A percentile compares a stretch with the other conserved stretches of the same genome.
These are phyloP conservation scores for Drosophila elegans DNA, from an alignment of 1,140 invertebrate species.

Conservation along the genomic window DNA sequence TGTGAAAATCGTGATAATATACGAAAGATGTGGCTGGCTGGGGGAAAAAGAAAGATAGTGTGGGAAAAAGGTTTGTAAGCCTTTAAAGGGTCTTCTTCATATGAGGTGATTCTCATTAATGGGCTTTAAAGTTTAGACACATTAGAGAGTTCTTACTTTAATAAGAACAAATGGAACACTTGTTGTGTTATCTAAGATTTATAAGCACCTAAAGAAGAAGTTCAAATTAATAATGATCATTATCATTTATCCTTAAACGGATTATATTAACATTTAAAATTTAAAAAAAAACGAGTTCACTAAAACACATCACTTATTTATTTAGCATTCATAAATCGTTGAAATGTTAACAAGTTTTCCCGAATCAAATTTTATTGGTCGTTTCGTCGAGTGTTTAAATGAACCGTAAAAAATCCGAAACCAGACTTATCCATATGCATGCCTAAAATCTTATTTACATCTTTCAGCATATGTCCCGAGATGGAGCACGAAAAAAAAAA, in stretches of 20 bases:
- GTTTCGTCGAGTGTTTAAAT: slow-evolving; percentile 41
- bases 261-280: no score
- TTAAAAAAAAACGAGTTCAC: no score
- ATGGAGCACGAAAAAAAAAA: slow-evolving; percentile 36
- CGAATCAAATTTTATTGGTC: slow-evolving; percentile 31
- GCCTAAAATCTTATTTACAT: slow-evolving; percentile 14
- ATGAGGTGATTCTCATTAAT: slow-evolving; percentile 33
- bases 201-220: no score
- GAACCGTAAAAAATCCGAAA: slow-evolving; percentile 42
- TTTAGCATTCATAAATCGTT: slow-evolving; percentile 16
- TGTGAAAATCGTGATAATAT: slow-evolving; percentile 69
- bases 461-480: slow-evolving; percentile 11
- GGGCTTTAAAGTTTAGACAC: not conserved
- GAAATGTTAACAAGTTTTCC: slow-evolving; percentile 33
- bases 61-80: slow-evolving; percentile 45
- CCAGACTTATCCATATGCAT: slow-evolving; percentile 39
- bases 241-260: no score
- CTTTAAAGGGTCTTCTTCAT: slow-evolving; percentile 17
- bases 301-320: not conserved
- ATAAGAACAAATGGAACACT: not conserved
- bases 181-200: not conserved
- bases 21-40: slow-evolving; percentile 1
- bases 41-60: slow-evolving; percentile 38
- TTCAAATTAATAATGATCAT: no score
- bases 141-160: not conserved